phyloP scores from a whole-genome alignment of 2,797 vertebrate genomes.

The Poecilia wingei region DNA sequence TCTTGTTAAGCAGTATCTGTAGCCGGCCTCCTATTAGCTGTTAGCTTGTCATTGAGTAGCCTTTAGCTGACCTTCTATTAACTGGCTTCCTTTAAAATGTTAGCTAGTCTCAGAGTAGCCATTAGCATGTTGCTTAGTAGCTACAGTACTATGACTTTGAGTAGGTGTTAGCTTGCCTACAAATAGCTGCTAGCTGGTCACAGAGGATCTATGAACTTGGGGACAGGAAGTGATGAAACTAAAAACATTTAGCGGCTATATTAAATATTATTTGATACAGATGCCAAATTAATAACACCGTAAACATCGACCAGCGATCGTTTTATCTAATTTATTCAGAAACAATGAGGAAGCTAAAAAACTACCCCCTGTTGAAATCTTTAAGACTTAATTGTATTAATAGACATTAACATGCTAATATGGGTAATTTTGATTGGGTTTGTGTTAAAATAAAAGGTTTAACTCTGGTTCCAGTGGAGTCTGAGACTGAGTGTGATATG shows the following conservation, averaged over 20 bases:
- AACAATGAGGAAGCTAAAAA: background rate
- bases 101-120: too few species aligned
- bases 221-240: background rate
- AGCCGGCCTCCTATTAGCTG: too few species aligned
- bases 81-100: too few species aligned
- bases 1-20: too few species aligned
- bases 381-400: background rate
- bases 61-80: background rate
- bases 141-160: background rate
- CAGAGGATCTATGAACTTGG: background rate
- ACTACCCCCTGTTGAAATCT: background rate
- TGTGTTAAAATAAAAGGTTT: background rate
- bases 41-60: background rate
- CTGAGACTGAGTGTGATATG: background rate
- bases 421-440: background rate
- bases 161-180: background rate
- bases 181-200: background rate
- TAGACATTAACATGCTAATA: background rate
- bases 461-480: background rate
- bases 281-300: background rate
- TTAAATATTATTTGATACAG: background rate
- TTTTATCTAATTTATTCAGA: background rate
- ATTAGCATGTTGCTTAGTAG: too few species aligned
- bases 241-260: background rate
- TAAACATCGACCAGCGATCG: background rate